phyloP scores from a whole-genome alignment of 1,140 invertebrate species.

The Euglossa dilemma region DNA sequence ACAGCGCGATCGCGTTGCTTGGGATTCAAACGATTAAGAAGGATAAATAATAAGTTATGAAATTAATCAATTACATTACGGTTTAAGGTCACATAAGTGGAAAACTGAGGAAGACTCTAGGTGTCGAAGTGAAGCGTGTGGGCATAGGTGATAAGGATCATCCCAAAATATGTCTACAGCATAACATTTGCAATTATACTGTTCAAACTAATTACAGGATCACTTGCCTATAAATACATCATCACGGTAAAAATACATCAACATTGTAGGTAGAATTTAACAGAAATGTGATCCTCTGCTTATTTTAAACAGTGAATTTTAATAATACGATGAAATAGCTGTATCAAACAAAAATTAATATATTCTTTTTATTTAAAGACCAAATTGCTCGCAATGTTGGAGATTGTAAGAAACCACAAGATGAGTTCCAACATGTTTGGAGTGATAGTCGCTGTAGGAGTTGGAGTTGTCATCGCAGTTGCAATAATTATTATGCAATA shows the following conservation, averaged over 20 bases:
- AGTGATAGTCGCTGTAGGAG: slow-evolving; percentile 84
- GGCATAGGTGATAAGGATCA: slow-evolving; percentile 91
- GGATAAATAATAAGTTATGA: not conserved
- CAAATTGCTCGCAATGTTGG: slow-evolving; percentile 84
- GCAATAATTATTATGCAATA: slow-evolving; percentile 87
- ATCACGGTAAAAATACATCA: too few relatives aligned
- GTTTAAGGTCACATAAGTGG: slow-evolving; percentile 85
- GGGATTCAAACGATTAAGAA: too few relatives aligned
- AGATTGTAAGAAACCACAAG: slow-evolving; percentile 69
- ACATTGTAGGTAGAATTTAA: too few relatives aligned
- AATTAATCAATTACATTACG: slow-evolving; percentile 36
- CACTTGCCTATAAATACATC: too few relatives aligned
- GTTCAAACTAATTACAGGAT: not conserved
- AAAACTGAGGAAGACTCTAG: too few relatives aligned
- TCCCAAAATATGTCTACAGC: slow-evolving; percentile 24
- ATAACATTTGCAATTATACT: not conserved
- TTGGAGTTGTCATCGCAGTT: slow-evolving; percentile 87
- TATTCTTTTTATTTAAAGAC: too few relatives aligned
- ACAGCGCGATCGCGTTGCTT: too few relatives aligned
- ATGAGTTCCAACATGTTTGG: slow-evolving; percentile 81
- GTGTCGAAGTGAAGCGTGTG: too few relatives aligned
- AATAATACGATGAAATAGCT: too few relatives aligned
- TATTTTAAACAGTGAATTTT: too few relatives aligned
- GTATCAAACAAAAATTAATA: too few relatives aligned
- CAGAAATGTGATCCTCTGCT: too few relatives aligned